A percentile compares a stretch with the other conserved stretches of the same genome.
These are phyloP conservation scores for Neodiprion fabricii DNA, from an alignment of 1,140 invertebrate species.

Conservation along the genomic window DNA sequence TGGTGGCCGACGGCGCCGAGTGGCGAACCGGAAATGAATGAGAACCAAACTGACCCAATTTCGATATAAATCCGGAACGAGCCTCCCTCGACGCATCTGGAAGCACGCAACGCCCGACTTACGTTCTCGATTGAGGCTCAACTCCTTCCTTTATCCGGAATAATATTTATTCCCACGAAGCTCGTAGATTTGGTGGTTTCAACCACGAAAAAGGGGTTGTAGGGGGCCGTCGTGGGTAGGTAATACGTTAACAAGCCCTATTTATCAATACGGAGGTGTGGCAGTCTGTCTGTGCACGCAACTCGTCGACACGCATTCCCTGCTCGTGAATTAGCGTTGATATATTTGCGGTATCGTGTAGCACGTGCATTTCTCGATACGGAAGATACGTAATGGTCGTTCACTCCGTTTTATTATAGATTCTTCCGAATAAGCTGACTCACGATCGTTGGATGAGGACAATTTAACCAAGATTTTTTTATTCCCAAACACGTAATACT, in stretches of 20 bases:
- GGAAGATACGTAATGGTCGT: too few relatives aligned
- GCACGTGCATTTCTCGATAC: not conserved
- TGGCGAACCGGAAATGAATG: not conserved
- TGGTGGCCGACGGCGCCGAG: not conserved
- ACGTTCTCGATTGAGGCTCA: not conserved
- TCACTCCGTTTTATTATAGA: too few relatives aligned
- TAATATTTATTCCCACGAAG: too few relatives aligned
- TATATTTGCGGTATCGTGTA: not conserved
- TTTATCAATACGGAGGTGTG: slow-evolving; percentile 7
- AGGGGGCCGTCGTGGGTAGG: not conserved
- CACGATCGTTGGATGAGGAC: too few relatives aligned
- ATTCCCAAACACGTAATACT: too few relatives aligned
- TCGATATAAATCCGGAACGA: not conserved
- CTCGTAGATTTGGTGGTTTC: too few relatives aligned
- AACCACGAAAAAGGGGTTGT: not conserved
- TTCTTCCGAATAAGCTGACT: too few relatives aligned
- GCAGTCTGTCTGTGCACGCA: slow-evolving; percentile 1
- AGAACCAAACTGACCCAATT: not conserved
- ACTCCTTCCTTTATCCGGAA: not conserved
- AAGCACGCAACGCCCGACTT: not conserved
- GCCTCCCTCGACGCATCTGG: not conserved
- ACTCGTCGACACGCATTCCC: not conserved
- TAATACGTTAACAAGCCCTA: not conserved
- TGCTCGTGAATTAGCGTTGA: not conserved
- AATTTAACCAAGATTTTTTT: too few relatives aligned